phyloP scores from a whole-genome alignment of 2,888 invertebrate genomes.

The Drosophila anomelani region DNA sequence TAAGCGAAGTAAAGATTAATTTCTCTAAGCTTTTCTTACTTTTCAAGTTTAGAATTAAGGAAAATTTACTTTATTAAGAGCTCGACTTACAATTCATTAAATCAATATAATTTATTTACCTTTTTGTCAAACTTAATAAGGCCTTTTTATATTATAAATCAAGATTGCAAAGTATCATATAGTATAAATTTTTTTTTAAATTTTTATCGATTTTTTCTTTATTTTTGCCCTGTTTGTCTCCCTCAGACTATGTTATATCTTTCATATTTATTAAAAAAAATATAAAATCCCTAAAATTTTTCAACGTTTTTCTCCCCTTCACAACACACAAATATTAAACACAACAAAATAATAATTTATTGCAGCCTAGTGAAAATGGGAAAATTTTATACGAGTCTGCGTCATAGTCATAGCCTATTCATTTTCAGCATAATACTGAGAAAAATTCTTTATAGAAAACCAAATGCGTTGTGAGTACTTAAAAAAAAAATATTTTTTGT shows the following conservation, averaged over 20 bases:
- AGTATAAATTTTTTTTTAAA: no score
- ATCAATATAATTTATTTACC: background rate
- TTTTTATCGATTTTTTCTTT: no score
- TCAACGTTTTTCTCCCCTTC: background rate
- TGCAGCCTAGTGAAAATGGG: slow-evolving; percentile 66
- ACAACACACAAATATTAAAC: slow-evolving; percentile 7
- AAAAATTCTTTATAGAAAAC: slow-evolving; percentile 78
- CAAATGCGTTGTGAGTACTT: slow-evolving; percentile 80
- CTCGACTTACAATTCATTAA: background rate
- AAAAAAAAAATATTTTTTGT: background rate
- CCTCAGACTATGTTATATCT: no score
- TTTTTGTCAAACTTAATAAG: no score
- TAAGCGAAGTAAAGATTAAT: background rate
- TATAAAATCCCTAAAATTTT: background rate
- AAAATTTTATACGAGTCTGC: slow-evolving; percentile 55
- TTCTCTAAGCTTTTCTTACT: background rate
- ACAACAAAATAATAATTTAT: slow-evolving; percentile 34
- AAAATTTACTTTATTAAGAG: background rate
- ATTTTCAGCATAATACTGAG: slow-evolving; percentile 77
- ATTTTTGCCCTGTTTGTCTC: no score
- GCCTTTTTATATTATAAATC: no score
- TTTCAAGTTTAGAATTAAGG: background rate
- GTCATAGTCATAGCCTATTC: slow-evolving; percentile 75
- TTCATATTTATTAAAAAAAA: no score
- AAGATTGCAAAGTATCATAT: no score